These are phyloP conservation scores for Papilio protenor DNA, from an alignment of 2,888 invertebrate species.

Conservation along the genomic window DNA sequence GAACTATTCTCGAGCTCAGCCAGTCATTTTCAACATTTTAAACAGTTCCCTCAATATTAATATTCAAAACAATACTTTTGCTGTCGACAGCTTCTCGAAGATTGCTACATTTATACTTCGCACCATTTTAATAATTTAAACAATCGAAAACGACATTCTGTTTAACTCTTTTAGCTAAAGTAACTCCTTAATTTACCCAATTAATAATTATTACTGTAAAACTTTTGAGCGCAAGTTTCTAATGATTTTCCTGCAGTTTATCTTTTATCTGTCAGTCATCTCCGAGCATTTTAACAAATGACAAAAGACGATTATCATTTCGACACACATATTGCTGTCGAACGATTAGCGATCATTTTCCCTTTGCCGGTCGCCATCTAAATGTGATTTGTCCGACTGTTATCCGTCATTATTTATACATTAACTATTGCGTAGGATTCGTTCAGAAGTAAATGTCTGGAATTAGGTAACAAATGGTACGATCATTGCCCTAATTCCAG, in stretches of 20 bases:
- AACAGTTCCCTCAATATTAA: conserved; percentile 2
- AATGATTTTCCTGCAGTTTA: not conserved
- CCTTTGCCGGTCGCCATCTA: conserved; percentile 20
- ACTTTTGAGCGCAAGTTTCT: not conserved
- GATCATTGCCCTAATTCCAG: not conserved
- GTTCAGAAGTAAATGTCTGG: conserved; percentile 23
- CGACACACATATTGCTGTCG: conserved; percentile 29
- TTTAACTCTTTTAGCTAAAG: not conserved
- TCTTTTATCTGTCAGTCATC: not conserved
- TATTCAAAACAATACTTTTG: conserved; percentile 29
- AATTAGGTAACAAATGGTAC: conserved; percentile 14
- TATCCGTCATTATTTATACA: conserved; percentile 37
- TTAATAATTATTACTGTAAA: not conserved
- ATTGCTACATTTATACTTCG: conserved; percentile 2
- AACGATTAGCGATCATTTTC: conserved; percentile 30
- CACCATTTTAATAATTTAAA: not conserved
- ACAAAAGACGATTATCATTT: conserved; percentile 14
- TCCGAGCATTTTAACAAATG: conserved; percentile 8
- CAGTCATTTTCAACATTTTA: conserved; percentile 22
- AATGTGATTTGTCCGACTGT: conserved; percentile 25
- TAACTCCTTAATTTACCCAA: not conserved
- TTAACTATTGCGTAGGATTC: conserved; percentile 22
- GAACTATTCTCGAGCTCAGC: conserved; percentile 26
- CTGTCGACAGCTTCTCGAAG: conserved; percentile 4
- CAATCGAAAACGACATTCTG: not conserved